Evolutionary conservation across 2,888 invertebrate genomes (phyloP).

Genomic region (Platycheirus albimanus): DNA sequence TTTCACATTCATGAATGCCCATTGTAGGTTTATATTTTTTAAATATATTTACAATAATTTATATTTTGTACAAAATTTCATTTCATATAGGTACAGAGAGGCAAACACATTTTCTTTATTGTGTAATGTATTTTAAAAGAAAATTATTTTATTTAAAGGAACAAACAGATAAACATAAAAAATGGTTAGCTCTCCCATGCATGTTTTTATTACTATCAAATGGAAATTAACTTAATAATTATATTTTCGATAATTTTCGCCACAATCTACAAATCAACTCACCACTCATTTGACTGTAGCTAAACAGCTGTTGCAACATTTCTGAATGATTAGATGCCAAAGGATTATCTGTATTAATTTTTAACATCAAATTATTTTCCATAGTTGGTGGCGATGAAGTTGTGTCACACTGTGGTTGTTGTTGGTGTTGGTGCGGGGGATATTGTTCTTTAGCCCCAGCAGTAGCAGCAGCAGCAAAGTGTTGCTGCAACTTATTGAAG

Average conservation of each 20-base stretch:
- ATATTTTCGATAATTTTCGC: slow-evolving; percentile 1
- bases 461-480: slow-evolving; percentile 72
- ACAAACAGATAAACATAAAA: slow-evolving; percentile 11
- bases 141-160: slow-evolving; percentile 2
- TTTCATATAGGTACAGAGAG: slow-evolving; percentile 10
- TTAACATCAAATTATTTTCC: slow-evolving; percentile 76
- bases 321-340: slow-evolving; percentile 75
- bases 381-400: slow-evolving; percentile 65
- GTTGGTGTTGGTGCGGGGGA: slow-evolving; percentile 39
- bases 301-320: slow-evolving; percentile 80
- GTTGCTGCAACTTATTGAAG: slow-evolving; percentile 75
- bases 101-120: slow-evolving; percentile 16
- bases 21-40: slow-evolving; percentile 16
- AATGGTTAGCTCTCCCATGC: slow-evolving; percentile 26
- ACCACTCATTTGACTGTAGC: slow-evolving; percentile 82
- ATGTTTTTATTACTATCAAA: slow-evolving; percentile 24
- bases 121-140: slow-evolving; percentile 12
- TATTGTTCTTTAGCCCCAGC: slow-evolving; percentile 68
- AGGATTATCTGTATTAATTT: slow-evolving; percentile 75
- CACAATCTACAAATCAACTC: slow-evolving; percentile 76
- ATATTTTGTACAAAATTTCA: slow-evolving; percentile 61
- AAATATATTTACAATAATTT: slow-evolving; percentile 47
- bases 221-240: slow-evolving; percentile 27
- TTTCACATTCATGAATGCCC: slow-evolving; percentile 50
- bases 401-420: slow-evolving; percentile 40